Conservation (phyloP, 1,140 invertebrate species). For the Brachionus manjavacas region DNA sequence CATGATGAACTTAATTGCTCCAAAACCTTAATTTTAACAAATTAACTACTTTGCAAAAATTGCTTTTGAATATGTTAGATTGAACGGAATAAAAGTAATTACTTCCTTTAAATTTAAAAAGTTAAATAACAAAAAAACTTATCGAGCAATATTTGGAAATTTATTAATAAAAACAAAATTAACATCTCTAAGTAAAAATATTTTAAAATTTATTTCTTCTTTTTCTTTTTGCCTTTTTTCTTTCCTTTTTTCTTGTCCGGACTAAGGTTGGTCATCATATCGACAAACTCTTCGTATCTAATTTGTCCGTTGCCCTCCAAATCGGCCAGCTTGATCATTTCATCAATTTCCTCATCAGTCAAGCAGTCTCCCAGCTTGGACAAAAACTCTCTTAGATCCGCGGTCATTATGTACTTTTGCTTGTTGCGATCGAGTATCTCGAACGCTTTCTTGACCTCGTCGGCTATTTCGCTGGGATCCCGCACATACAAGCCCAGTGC, state of each 20-base stretch:
- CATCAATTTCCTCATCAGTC: slow-evolving; percentile 36
- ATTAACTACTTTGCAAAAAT: neutral
- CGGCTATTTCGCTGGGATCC: slow-evolving; percentile 18
- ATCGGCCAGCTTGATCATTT: slow-evolving; percentile 39
- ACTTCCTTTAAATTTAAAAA: neutral
- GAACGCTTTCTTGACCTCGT: slow-evolving; percentile 31
- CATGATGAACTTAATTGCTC: neutral
- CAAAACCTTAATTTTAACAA: neutral
- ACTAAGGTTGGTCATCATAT: slow-evolving; percentile 26
- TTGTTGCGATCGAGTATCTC: neutral
- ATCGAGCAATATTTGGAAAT: neutral
- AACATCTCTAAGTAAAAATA: neutral
- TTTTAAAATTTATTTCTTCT: slow-evolving; percentile 16
- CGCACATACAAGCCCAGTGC: neutral
- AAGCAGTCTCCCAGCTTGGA: slow-evolving; percentile 20
- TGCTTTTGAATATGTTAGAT: neutral
- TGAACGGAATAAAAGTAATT: neutral
- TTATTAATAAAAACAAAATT: neutral
- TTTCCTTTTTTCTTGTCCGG: slow-evolving; percentile 36
- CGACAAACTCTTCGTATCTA: slow-evolving; percentile 33
- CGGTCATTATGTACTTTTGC: slow-evolving; percentile 20
- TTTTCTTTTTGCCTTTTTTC: slow-evolving; percentile 20
- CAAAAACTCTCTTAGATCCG: slow-evolving; percentile 35
- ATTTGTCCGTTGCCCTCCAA: slow-evolving; percentile 38
- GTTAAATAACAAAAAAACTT: neutral